A percentile compares a stretch with the other conserved stretches of the same genome.
phyloP scores from a whole-genome alignment of 2,888 invertebrate species.

The Pseudanteris insignis region DNA sequence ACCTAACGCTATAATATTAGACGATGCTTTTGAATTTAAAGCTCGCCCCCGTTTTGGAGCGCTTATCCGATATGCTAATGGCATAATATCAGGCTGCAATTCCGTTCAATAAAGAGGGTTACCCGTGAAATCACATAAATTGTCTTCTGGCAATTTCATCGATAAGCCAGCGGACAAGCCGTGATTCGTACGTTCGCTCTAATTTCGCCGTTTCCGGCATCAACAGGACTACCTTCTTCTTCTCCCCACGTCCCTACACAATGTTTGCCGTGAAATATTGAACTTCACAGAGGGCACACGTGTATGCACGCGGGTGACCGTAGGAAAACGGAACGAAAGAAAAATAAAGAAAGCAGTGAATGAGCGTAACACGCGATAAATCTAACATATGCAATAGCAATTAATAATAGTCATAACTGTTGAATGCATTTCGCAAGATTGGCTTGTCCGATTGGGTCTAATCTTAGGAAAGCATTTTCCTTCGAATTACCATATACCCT shows the following conservation, averaged over 20 bases:
- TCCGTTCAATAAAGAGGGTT: conserved; percentile 49
- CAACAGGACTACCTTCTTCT: neutral
- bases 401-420: conserved; percentile 37
- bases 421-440: conserved; percentile 30
- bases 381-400: conserved; percentile 27
- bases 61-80: conserved; percentile 62
- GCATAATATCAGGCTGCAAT: conserved; percentile 53
- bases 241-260: too few relatives aligned
- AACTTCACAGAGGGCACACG: neutral
- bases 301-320: neutral
- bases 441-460: conserved; percentile 26
- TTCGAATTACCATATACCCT: conserved; percentile 39
- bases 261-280: neutral
- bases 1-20: conserved; percentile 58
- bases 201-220: too few relatives aligned
- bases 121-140: conserved; percentile 46
- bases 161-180: conserved; percentile 22
- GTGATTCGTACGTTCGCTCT: too few relatives aligned
- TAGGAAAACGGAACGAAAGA: too few relatives aligned
- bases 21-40: conserved; percentile 59
- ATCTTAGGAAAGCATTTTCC: conserved; percentile 37
- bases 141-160: conserved; percentile 22
- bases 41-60: conserved; percentile 51
- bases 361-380: conserved; percentile 7
- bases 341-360: neutral